phyloP scores from a whole-genome alignment of 2,888 invertebrate species.

The Thera britannica region DNA sequence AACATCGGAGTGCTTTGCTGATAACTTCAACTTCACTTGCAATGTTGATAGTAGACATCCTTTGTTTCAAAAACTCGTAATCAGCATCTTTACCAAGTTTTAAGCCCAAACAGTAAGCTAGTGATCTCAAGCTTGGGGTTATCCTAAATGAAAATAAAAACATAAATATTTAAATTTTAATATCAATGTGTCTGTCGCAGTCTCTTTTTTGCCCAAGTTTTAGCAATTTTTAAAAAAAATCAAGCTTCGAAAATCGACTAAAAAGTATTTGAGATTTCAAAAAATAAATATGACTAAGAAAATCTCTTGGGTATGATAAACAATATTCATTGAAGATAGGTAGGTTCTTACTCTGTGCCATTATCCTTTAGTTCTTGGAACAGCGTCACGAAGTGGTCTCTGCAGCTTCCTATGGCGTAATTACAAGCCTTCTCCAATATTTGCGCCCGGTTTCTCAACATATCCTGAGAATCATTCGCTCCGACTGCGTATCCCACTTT shows the following conservation, averaged over 20 bases:
- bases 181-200: too few relatives aligned
- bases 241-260: too few relatives aligned
- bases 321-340: not conserved
- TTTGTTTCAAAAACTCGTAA: constrained; percentile 87
- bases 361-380: constrained; percentile 61
- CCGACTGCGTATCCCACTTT: constrained; percentile 77
- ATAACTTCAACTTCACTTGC: constrained; percentile 87
- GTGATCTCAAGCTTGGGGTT: constrained; percentile 74
- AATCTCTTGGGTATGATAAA: too few relatives aligned
- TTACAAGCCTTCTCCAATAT: constrained; percentile 87
- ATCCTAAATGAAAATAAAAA: constrained; percentile 51
- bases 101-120: constrained; percentile 88
- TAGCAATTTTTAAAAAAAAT: too few relatives aligned
- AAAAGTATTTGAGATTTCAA: too few relatives aligned
- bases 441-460: constrained; percentile 84
- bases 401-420: constrained; percentile 84
- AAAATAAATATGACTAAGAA: too few relatives aligned
- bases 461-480: constrained; percentile 66
- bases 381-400: constrained; percentile 53
- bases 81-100: constrained; percentile 82
- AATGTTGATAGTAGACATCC: constrained; percentile 82
- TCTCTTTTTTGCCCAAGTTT: too few relatives aligned
- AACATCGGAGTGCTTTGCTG: constrained; percentile 85
- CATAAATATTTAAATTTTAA: too few relatives aligned
- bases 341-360: constrained; percentile 56